Base-by-base conservation (phyloP, 2,113 vertebrate genomes). In the Calypte anna region DNA sequence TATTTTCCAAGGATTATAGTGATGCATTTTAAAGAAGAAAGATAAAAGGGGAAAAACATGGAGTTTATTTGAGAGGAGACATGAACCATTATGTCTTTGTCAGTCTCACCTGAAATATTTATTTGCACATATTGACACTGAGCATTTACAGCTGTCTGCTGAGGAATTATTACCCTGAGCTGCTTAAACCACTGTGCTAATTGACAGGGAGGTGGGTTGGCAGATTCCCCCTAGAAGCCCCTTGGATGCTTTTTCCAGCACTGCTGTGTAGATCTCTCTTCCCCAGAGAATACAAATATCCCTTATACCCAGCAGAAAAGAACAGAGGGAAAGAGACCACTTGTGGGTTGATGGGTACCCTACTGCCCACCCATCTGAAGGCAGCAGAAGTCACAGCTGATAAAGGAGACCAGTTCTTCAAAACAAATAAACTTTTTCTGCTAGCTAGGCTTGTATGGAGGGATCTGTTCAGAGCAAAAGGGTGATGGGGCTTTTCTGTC, bases 91-190 rank as follows among this genome's bases (percentile, higher is more conserved):
- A 72, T 27, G 21, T 63, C 86, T 91, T 74, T 31, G 30, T 64
- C 94, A 85, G 66, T 87, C 96, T 66, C 84, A 68, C 67, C 88
- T 91, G 63, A 86, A 94, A 96, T 78, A 95, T 69, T 92, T 96
- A 86, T 96, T 95, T 96, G 92, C 76, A 92, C 94, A 96, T 96
- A 93, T 93, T 96, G 94, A 97, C 94, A 96, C 86, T 62, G 77
- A 97, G 82, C 80, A 91, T 96, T 96, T 95, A 90, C 82, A 95
- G 82, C 91, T 3, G 10, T 84, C 85, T 88, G 75, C 84, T 79
- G 77, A 93, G 88, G 75, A 94, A 83, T 88, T 91, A 93, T 76
- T 91, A 82, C 74, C 75, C 68, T 73, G 86, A 91, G 83, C 77
- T 91, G 75, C 82, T 91, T 95, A 95, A 91, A 81, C 46, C 72